These are phyloP conservation scores for Emydura subglobosa DNA, from an alignment of 2,113 vertebrate species.

Conservation along the genomic window DNA sequence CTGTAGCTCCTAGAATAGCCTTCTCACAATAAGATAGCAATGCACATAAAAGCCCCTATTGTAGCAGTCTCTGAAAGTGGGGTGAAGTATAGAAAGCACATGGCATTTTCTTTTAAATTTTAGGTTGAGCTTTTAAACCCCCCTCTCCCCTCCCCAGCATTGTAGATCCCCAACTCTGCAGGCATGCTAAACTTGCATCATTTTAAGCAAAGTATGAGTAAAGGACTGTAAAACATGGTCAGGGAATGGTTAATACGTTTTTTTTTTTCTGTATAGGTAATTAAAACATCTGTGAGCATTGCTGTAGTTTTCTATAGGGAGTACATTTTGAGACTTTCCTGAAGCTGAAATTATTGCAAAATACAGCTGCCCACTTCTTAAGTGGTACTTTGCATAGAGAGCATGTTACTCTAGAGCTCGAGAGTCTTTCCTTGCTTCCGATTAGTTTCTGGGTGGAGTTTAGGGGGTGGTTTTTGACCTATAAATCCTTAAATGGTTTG, in stretches of 20 bases:
- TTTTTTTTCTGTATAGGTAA: not conserved
- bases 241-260: not conserved
- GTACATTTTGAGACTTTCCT: not conserved
- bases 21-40: not conserved
- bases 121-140: not conserved
- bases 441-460: conserved; percentile 34
- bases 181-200: not conserved
- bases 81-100: not conserved
- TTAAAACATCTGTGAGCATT: not conserved
- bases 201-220: not conserved
- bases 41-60: not conserved
- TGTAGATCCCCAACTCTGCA: not conserved
- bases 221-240: conserved; percentile 30
- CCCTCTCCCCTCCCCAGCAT: not conserved
- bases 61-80: not conserved
- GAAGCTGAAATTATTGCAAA: conserved; percentile 43
- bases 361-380: conserved; percentile 29
- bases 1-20: not conserved
- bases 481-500: not conserved
- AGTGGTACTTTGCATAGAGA: not conserved
- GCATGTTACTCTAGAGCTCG: not conserved
- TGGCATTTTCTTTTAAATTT: not conserved
- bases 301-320: not conserved
- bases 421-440: conserved; percentile 37
- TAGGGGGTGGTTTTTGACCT: conserved; percentile 40